A percentile compares a stretch with the other conserved stretches of the same genome.
Conservation (phyloP, 2,888 invertebrate genomes). For the Dynastes grantii region DNA sequence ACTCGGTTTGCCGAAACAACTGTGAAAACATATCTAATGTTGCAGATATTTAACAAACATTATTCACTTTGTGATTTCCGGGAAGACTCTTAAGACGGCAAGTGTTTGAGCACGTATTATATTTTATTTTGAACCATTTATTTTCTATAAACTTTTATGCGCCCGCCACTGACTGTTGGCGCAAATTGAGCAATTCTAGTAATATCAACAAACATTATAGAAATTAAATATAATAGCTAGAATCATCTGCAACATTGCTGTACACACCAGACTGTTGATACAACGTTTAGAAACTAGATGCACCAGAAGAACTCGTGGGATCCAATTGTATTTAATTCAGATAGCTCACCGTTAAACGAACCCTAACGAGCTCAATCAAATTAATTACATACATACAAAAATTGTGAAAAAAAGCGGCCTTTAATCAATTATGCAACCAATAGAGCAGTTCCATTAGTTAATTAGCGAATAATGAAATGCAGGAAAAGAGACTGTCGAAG, state of each 20-base stretch:
- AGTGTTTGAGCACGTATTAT: too few relatives aligned
- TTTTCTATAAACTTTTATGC: too few relatives aligned
- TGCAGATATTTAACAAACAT: too few relatives aligned
- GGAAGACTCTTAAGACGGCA: too few relatives aligned
- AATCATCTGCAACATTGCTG: background rate
- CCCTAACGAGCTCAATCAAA: conserved; percentile 62
- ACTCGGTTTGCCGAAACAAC: too few relatives aligned
- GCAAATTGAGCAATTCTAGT: too few relatives aligned
- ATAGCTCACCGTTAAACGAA: conserved; percentile 59
- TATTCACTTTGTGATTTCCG: too few relatives aligned
- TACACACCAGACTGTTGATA: conserved; percentile 19
- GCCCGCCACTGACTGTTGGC: too few relatives aligned
- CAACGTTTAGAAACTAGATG: background rate
- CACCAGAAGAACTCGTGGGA: conserved; percentile 47
- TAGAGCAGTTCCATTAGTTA: conserved; percentile 62
- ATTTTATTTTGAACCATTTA: too few relatives aligned
- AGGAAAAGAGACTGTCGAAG: conserved; percentile 24
- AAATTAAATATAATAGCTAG: background rate
- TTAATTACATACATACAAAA: conserved; percentile 61
- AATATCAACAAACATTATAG: too few relatives aligned
- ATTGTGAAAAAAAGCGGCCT: conserved; percentile 55
- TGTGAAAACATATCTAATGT: too few relatives aligned
- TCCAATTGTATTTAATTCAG: conserved; percentile 56
- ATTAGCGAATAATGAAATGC: conserved; percentile 61
- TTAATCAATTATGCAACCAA: conserved; percentile 61